These are phyloP conservation scores for Aplidium turbinatum DNA, from an alignment of 23 tunicate species.

Conservation along the genomic window DNA sequence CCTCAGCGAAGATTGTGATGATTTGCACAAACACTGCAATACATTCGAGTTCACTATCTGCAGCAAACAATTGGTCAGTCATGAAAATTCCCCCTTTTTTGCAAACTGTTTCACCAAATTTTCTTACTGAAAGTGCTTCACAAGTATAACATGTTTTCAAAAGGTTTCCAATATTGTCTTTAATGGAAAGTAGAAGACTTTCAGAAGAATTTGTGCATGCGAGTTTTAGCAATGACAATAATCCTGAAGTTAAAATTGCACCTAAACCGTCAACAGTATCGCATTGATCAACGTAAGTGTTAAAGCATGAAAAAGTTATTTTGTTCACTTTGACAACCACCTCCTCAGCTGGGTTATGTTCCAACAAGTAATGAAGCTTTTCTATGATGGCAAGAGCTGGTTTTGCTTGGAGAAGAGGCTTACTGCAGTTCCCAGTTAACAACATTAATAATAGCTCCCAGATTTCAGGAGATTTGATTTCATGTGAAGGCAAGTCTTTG, in stretches of 20 bases:
- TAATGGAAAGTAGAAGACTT: not conserved
- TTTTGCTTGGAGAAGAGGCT: not conserved
- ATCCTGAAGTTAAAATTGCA: not conserved
- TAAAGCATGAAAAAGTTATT: not conserved
- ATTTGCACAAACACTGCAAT: not conserved
- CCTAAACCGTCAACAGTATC: not conserved
- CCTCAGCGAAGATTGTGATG: conserved; percentile 10
- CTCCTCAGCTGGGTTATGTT: not conserved
- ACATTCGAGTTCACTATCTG: not conserved
- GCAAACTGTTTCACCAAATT: not conserved
- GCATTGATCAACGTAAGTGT: not conserved
- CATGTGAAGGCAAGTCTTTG: conserved; percentile 6
- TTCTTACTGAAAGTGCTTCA: not conserved
- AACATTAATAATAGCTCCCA: not conserved
- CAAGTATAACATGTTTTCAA: conserved; percentile 17
- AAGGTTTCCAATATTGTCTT: conserved; percentile 2
- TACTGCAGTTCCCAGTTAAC: not conserved
- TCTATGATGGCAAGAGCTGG: not conserved
- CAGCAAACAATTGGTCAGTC: not conserved
- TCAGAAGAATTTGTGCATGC: not conserved
- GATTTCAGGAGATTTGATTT: not conserved
- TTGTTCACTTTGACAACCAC: not conserved
- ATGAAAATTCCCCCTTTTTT: not conserved
- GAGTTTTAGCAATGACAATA: not conserved
- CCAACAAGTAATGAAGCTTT: not conserved